Evolutionary conservation across 2,797 vertebrate species (phyloP), one percentile per base, ranked within the genome.

Genomic region (Megalops cyprinoides): DNA sequence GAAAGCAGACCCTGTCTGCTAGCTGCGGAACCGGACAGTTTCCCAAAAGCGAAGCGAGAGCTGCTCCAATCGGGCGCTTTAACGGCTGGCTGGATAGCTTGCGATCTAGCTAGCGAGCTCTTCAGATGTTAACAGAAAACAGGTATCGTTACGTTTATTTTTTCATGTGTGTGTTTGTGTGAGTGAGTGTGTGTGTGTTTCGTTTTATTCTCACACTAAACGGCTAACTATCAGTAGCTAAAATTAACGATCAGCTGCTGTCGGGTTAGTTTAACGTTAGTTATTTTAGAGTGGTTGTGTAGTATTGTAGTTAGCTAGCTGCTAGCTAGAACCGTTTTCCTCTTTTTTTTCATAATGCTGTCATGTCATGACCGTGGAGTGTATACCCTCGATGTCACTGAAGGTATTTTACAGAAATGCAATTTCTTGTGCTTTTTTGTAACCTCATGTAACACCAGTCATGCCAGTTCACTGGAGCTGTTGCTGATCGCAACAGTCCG

Each of bases 101-200:
- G 51, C 51, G 9, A 10, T 53, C 51, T 53, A 25, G 37, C 44
- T 74, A 53, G 44, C 67, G 53, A 62, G 71, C 71, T 46, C 44
- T 82, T 65, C 82, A 84, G 73, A 90, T 90, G 89, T 84, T 86
- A 84, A 84, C 88, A 76, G 87, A 90, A 86, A 89, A 78, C 89
- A 90, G 89, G 89, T 90, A 86, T n/a, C n/a, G n/a, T n/a, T n/a
- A n/a, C 84, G 81, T 74, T 20, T n/a, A n/a, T n/a, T 10, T 55
- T 49, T 18, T 8, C 7, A 51, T 31, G 4, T n/a, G 0, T 8
- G 42, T 15, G n/a, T 25, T 31, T 28, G 25, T 8, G 44, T 20
- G 23, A 8, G 23, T 49, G 18, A 55, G 48, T 8, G 55, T 18
- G 51, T 14, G 2, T 14, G 51, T 3, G 1, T 14, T 14, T 53